Percentiles rank a stretch among this genome's conserved stretches.
phyloP scores from a whole-genome alignment of 2,888 invertebrate species.

The Phymatocera aterrima region DNA sequence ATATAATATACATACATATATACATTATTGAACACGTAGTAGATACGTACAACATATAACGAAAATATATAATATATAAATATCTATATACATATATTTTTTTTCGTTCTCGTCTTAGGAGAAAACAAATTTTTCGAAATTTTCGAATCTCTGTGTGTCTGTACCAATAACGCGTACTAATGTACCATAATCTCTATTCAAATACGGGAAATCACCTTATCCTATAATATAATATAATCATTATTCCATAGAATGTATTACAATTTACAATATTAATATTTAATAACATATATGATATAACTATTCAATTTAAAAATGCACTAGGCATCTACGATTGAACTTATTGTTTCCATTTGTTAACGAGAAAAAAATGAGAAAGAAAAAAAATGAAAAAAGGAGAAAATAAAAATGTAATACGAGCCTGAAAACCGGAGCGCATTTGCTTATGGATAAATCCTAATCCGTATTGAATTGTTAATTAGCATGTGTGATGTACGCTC shows the following conservation, averaged over 20 bases:
- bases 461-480: too few species aligned
- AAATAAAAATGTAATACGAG: slow-evolving; percentile 38
- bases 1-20: neutral
- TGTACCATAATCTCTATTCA: slow-evolving; percentile 26
- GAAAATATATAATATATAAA: neutral
- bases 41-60: neutral
- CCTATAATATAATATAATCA: slow-evolving; percentile 14
- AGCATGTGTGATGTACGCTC: too few species aligned
- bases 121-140: slow-evolving; percentile 15
- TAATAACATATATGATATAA: too few species aligned
- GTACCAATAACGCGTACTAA: slow-evolving; percentile 1
- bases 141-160: slow-evolving; percentile 28
- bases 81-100: neutral
- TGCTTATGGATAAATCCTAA: neutral
- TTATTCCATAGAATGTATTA: slow-evolving; percentile 18
- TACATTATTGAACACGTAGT: neutral
- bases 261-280: slow-evolving; percentile 23
- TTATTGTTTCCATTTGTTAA: slow-evolving; percentile 55
- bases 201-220: slow-evolving; percentile 29
- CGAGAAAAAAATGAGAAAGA: slow-evolving; percentile 24
- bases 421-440: neutral
- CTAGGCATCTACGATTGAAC: slow-evolving; percentile 55
- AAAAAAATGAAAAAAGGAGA: slow-evolving; percentile 20
- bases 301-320: slow-evolving; percentile 49
- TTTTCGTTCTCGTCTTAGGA: slow-evolving; percentile 22